A percentile compares a stretch with the other conserved stretches of the same genome.
These are phyloP conservation scores for Araneus ventricosus DNA, from an alignment of 1,140 invertebrate genomes.

Conservation along the genomic window DNA sequence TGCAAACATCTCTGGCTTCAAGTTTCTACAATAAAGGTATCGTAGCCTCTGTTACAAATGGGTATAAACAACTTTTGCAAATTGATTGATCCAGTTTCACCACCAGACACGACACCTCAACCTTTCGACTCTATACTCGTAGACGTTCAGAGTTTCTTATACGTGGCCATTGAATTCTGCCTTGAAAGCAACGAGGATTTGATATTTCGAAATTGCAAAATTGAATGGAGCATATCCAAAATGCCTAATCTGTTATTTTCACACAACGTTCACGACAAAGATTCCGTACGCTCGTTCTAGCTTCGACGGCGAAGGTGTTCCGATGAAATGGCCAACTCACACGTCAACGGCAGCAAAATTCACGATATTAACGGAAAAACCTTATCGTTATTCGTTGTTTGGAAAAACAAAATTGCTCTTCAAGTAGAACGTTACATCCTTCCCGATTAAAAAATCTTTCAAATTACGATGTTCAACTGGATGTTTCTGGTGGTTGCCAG, in stretches of 20 bases:
- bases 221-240: neutral
- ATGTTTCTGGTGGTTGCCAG: conserved; percentile 7
- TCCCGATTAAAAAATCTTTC: neutral
- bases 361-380: neutral
- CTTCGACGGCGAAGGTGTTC: conserved; percentile 19
- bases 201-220: neutral
- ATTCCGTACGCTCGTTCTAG: neutral
- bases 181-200: neutral
- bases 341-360: neutral
- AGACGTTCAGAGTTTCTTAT: conserved; percentile 16
- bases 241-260: neutral
- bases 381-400: neutral
- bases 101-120: neutral
- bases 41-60: neutral
- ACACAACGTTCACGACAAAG: no score
- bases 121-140: conserved; percentile 8
- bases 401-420: conserved; percentile 10
- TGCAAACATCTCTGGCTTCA: no score
- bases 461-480: neutral
- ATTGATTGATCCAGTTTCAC: neutral
- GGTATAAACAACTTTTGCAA: conserved; percentile 41
- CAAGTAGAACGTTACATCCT: neutral
- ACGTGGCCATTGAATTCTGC: neutral
- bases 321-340: conserved; percentile 45
- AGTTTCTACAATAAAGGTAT: no score